Evolutionary conservation across 2,888 invertebrate species (phyloP), one percentile per base, ranked within the genome.

Genomic region (Torymus tubicola): DNA sequence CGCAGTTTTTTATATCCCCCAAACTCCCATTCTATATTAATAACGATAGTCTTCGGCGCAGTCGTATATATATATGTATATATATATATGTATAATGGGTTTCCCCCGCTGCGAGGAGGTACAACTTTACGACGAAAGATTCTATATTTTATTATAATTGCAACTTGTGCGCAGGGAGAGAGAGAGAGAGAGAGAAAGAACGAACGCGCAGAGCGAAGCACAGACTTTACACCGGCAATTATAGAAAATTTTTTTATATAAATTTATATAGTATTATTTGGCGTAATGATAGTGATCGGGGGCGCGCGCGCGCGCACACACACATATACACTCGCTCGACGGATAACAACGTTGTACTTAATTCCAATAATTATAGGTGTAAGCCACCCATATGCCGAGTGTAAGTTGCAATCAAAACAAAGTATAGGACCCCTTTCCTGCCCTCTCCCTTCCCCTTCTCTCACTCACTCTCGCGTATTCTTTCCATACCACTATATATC

Each of bases 141-240:
- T 78, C 69, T 78, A 81, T 81, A 81, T 81, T 81, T 81, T 81
- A 78, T 81, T 81, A 58, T 81, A 81, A 81, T 78, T 81, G 69
- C 72, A 65, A 73, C 72, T 53, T 61, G 71, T 57, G 64, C 60
- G 75, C 78, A 71, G 65, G 8, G 42, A 42, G 42, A 42, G 42
- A 42, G 42, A 8, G 42, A 42, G 31, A 31, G 31, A 31, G 31
- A 31, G 31, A 42, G 42, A 42, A 8, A 42, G 42, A 42, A 8
- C 5, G 42, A 42, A 42, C 42, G 42, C 42, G 8, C 42, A 42
- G 42, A 42, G 8, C 42, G 42, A 5, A 42, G 42, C 42, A 42
- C 42, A 42, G 42, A 24, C 67, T 61, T 73, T 73, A 81, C 77
- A 73, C 77, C 78, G 60, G 42, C 74, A 81, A 81, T 80, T 82